Conservation (phyloP, 2,113 vertebrate species). For the Dromas ardeola region DNA sequence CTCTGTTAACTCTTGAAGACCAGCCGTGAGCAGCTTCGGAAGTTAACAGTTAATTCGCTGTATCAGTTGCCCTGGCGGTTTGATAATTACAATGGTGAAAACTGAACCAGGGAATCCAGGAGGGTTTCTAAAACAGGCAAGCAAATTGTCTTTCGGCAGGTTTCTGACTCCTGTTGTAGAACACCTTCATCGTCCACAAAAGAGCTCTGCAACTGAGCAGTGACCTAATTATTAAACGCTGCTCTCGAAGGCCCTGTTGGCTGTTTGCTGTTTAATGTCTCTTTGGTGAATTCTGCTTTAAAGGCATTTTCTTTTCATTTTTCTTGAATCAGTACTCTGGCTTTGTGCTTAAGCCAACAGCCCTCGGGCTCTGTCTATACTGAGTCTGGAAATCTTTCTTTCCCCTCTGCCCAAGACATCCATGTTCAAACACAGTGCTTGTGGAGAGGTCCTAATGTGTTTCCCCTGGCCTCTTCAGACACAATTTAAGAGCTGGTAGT, state of each 20-base stretch:
- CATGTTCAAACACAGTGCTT: neutral
- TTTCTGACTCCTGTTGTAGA: neutral
- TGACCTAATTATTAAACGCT: neutral
- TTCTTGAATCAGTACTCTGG: neutral
- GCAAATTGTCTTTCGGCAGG: neutral
- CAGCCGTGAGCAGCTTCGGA: neutral
- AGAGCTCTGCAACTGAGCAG: neutral
- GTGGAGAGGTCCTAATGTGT: neutral
- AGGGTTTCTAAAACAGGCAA: neutral
- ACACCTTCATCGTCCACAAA: neutral
- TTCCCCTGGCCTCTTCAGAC: neutral
- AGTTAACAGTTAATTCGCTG: neutral
- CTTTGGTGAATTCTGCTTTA: conserved; percentile 4
- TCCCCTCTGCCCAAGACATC: neutral
- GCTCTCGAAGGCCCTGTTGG: neutral
- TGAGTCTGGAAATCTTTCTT: neutral
- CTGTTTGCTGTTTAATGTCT: neutral
- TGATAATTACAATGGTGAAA: neutral
- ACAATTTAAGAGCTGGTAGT: neutral
- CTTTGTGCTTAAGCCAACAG: neutral
- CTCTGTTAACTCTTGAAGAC: neutral
- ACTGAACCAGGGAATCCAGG: neutral
- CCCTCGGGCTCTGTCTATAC: neutral
- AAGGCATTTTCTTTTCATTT: neutral
- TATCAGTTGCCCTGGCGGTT: neutral